phyloP scores from a whole-genome alignment of 2,113 vertebrate species.

The Apaloderma vittatum region DNA sequence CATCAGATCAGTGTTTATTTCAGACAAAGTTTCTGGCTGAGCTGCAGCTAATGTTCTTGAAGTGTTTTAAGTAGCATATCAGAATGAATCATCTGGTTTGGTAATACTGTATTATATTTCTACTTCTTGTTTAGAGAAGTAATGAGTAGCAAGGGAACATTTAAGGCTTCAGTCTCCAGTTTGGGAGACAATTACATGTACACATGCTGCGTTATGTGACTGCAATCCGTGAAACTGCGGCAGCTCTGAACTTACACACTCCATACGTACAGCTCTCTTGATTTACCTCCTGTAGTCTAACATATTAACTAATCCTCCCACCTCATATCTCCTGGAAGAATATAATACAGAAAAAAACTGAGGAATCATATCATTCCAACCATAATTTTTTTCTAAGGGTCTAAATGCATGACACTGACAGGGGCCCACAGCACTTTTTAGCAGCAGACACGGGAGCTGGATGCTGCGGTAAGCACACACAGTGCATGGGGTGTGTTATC shows the following conservation, averaged over 20 bases:
- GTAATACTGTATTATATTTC: neutral
- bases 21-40: neutral
- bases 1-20: constrained; percentile 19
- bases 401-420: fast-evolving
- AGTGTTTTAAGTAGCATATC: neutral
- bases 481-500: fast-evolving
- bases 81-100: neutral
- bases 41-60: neutral
- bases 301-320: neutral
- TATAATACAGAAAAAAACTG: neutral
- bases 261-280: too few species aligned
- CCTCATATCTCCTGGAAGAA: neutral
- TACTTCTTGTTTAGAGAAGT: neutral
- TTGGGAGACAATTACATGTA: neutral
- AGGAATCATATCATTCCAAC: neutral
- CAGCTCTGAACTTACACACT: neutral
- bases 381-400: neutral
- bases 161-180: neutral
- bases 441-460: neutral
- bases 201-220: neutral
- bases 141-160: neutral
- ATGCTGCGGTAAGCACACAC: neutral
- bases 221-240: neutral
- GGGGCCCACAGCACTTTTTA: neutral
- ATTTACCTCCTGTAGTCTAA: neutral